Evolutionary conservation across 2,797 vertebrate genomes (phyloP).

Genomic region (Lateolabrax maculatus): DNA sequence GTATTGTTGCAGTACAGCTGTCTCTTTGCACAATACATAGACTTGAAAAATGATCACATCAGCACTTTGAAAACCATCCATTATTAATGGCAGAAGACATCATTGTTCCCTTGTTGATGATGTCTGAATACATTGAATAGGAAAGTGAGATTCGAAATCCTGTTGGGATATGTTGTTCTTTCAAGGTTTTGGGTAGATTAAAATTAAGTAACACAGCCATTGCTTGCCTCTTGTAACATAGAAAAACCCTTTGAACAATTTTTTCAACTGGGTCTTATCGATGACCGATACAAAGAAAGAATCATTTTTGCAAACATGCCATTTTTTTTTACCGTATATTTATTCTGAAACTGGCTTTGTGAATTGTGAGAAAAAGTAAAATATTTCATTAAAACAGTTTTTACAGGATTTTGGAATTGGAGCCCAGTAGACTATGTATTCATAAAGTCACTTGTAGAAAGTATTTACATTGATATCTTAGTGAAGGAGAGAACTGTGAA

Average conservation of each 20-base stretch:
- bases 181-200: conserved; percentile 14
- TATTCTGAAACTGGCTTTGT: background rate
- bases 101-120: conserved; percentile 22
- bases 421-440: background rate
- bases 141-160: background rate
- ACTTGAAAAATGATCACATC: conserved; percentile 34
- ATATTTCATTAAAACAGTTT: background rate
- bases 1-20: background rate
- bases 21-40: background rate
- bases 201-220: background rate
- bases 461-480: background rate
- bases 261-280: background rate
- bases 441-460: background rate
- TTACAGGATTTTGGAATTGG: background rate
- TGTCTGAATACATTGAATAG: conserved; percentile 36
- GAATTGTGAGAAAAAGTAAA: background rate
- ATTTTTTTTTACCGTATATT: background rate
- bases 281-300: no score
- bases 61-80: conserved; percentile 44
- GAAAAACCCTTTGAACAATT: background rate
- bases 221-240: no score
- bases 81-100: conserved; percentile 43
- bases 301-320: background rate
- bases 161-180: conserved; percentile 3
- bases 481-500: background rate